Evolutionary conservation across 2,888 invertebrate genomes (phyloP), one percentile per base, ranked within the genome.

Genomic region (Caenorhabditis sp.): DNA sequence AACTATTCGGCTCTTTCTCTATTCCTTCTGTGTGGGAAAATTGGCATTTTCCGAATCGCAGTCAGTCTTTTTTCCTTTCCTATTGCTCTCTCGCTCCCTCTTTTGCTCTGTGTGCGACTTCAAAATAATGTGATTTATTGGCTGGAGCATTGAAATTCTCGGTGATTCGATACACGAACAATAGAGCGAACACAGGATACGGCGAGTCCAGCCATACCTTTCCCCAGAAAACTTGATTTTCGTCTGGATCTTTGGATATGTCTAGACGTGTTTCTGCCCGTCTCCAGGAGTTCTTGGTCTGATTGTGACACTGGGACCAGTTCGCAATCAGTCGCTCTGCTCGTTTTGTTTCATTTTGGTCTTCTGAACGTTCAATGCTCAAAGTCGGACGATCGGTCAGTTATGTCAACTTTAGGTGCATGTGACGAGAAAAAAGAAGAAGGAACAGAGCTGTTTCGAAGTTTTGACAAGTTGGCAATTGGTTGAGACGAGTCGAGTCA

Each of bases 11-110:
- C 47, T 20, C 47, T n/a, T 20, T 15, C 47, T 20, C 47, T n/a
- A 20, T 15, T 40, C 37, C 50, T 61, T 40, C 44, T 60, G 61
- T 53, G 65, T 71, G 71, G 55, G 62, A 71, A 62, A 71, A 71
- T 71, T 62, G 62, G 55, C 71, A 62, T 76, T 64, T 76, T 68
- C 32, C 50, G 56, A 61, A 61, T 65, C 65, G 58, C 74, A 61
- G 60, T 72, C 72, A 35, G 50, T 58, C 26, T 65, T 20, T 58
- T 32, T 58, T 44, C 26, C 35, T 51, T 35, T 47, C n/a, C n/a
- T n/a, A n/a, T n/a, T n/a, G n/a, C n/a, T n/a, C 28, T 61, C 20
- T 53, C 32, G 40, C 60, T 44, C 40, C 32, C 50, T 67, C 24
- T 32, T 62, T 67, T 60, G 40, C 35, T 24, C 28, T 55, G 11